Evolutionary conservation across 2,797 vertebrate species (phyloP).

Genomic region (Acanthurus leucopareius): DNA sequence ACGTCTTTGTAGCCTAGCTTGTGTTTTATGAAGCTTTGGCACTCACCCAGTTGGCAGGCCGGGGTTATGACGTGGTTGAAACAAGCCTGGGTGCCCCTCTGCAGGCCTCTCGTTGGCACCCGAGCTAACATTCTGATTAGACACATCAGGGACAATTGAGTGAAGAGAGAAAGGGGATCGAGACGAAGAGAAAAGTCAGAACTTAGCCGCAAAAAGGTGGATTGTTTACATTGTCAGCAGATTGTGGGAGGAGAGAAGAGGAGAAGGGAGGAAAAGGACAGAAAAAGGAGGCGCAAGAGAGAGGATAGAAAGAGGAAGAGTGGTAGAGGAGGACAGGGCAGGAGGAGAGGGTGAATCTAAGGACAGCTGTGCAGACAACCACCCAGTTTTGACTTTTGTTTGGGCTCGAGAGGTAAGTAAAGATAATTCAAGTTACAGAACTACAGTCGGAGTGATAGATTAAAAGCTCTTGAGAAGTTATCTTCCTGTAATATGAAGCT

Average conservation of each 20-base stretch:
- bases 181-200: constrained; percentile 60
- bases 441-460: constrained; percentile 24
- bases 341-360: constrained; percentile 74
- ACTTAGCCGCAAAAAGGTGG: constrained; percentile 55
- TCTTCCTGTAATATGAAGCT: constrained; percentile 64
- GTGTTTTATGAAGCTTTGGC: constrained; percentile 78
- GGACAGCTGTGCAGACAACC: constrained; percentile 66
- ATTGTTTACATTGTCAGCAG: constrained; percentile 79
- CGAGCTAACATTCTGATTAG: constrained; percentile 53
- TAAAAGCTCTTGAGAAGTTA: constrained; percentile 35
- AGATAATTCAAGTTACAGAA: constrained; percentile 50
- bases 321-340: constrained; percentile 66
- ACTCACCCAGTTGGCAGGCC: constrained; percentile 72
- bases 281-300: constrained; percentile 68
- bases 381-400: constrained; percentile 53
- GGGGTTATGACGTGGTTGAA: constrained; percentile 62
- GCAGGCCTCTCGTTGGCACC: constrained; percentile 72
- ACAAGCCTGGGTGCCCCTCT: constrained; percentile 65
- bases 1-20: constrained; percentile 64
- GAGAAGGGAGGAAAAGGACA: constrained; percentile 60
- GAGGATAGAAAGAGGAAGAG: constrained; percentile 41
- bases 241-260: constrained; percentile 71
- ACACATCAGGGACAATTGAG: constrained; percentile 47
- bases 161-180: constrained; percentile 22
- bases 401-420: constrained; percentile 69